phyloP scores from a whole-genome alignment of 2,797 vertebrate genomes.

The Benthosema pterotum region DNA sequence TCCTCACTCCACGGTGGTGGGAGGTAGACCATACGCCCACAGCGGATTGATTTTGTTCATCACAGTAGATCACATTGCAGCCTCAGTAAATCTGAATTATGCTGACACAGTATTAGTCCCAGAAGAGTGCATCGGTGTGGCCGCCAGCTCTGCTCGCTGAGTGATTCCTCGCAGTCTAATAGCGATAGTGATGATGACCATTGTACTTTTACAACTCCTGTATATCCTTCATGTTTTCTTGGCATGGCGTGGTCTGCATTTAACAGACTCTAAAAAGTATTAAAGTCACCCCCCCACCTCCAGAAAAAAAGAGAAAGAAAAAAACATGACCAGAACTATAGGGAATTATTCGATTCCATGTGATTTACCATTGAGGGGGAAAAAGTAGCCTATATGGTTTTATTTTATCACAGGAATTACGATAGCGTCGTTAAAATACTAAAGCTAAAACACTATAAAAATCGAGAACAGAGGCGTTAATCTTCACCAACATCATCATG shows the following conservation, averaged over 20 bases:
- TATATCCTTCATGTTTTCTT: not conserved
- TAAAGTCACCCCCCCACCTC: no score
- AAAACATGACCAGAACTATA: no score
- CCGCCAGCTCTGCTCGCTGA: conserved; percentile 6
- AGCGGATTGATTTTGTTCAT: conserved; percentile 55
- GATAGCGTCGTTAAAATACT: no score
- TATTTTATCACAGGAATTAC: no score
- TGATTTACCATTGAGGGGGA: no score
- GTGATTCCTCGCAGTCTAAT: conserved; percentile 20
- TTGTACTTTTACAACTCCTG: not conserved
- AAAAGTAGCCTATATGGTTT: no score
- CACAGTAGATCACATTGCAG: conserved; percentile 52
- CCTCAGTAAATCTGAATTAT: conserved; percentile 55
- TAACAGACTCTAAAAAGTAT: no score
- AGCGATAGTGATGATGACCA: conserved; percentile 19
- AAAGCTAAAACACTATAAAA: no score
- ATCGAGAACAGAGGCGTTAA: no score
- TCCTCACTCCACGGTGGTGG: conserved; percentile 3
- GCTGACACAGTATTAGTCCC: conserved; percentile 29
- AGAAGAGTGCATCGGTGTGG: conserved; percentile 24
- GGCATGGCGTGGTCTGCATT: not conserved
- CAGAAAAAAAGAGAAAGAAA: no score
- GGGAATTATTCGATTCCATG: no score
- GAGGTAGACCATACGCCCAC: conserved; percentile 26
- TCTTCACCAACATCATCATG: no score